Percentiles rank a stretch among this genome's conserved stretches.
Evolutionary conservation across 2,888 invertebrate genomes (phyloP).

Genomic region (Sthenelais limicola): DNA sequence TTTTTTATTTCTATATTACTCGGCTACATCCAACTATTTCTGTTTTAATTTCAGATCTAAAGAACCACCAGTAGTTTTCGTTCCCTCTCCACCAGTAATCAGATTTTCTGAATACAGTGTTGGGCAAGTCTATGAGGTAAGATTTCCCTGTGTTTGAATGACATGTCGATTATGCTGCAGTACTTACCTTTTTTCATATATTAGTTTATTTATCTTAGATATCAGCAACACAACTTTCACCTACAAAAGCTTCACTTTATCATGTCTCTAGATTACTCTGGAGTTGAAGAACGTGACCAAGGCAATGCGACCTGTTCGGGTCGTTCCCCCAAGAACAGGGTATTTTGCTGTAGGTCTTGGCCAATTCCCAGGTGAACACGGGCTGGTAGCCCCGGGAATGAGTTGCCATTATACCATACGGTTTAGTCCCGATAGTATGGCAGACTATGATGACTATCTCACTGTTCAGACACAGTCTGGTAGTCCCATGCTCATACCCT

Average conservation of each 20-base stretch:
- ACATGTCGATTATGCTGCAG: background rate
- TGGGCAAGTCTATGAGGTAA: conserved; percentile 71
- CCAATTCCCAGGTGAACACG: conserved; percentile 71
- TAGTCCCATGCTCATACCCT: conserved; percentile 59
- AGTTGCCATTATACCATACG: conserved; percentile 69
- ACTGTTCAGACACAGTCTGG: conserved; percentile 68
- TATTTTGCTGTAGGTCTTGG: conserved; percentile 70
- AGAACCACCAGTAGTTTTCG: conserved; percentile 62
- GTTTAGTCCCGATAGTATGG: conserved; percentile 71
- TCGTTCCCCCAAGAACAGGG: conserved; percentile 66
- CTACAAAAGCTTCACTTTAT: conserved; percentile 17
- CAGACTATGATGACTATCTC: conserved; percentile 69
- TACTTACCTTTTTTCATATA: background rate
- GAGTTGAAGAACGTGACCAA: conserved; percentile 71
- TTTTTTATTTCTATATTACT: background rate
- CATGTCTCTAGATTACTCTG: conserved; percentile 61
- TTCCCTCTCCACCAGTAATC: conserved; percentile 66
- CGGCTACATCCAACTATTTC: background rate
- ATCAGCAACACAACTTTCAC: background rate
- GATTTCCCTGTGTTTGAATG: background rate
- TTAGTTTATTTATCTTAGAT: background rate
- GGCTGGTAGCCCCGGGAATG: conserved; percentile 71
- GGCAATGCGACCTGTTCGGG: conserved; percentile 67
- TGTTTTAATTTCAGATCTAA: conserved; percentile 41
- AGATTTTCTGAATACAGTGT: conserved; percentile 68